Evolutionary conservation across 2,113 vertebrate genomes (phyloP).

Genomic region (Ictalurus punctatus): DNA sequence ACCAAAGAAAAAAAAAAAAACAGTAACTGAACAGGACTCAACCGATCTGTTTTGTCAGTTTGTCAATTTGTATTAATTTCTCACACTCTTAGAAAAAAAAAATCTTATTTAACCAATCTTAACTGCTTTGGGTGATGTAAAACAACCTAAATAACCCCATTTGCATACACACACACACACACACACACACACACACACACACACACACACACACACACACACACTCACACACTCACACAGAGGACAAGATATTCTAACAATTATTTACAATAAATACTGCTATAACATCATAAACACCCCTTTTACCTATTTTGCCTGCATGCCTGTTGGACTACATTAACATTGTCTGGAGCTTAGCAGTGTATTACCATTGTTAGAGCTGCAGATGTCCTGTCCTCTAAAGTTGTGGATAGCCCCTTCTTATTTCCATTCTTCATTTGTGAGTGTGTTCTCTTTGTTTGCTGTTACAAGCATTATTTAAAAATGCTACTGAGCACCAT

Average conservation of each 20-base stretch:
- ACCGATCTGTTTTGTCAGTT: constrained; percentile 35
- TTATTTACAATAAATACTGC: neutral
- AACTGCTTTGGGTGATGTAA: neutral
- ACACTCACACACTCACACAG: neutral
- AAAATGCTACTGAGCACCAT: too few species aligned
- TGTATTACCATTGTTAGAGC: neutral
- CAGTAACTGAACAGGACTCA: neutral
- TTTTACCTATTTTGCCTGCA: neutral
- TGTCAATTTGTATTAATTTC: neutral
- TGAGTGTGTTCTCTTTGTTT: neutral
- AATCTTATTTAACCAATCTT: neutral
- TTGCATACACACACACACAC: neutral
- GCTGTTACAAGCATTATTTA: neutral
- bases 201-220: neutral
- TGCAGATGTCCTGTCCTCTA: neutral
- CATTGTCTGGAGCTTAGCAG: neutral
- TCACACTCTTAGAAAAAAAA: neutral
- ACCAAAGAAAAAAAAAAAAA: neutral
- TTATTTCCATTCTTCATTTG: neutral
- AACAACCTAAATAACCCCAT: neutral
- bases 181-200: neutral
- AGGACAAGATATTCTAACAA: neutral
- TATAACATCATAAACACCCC: neutral
- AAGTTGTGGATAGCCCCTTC: neutral
- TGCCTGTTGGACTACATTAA: neutral